These are phyloP conservation scores for Zaprionus inermis DNA, from an alignment of 1,140 invertebrate species.

Conservation along the genomic window DNA sequence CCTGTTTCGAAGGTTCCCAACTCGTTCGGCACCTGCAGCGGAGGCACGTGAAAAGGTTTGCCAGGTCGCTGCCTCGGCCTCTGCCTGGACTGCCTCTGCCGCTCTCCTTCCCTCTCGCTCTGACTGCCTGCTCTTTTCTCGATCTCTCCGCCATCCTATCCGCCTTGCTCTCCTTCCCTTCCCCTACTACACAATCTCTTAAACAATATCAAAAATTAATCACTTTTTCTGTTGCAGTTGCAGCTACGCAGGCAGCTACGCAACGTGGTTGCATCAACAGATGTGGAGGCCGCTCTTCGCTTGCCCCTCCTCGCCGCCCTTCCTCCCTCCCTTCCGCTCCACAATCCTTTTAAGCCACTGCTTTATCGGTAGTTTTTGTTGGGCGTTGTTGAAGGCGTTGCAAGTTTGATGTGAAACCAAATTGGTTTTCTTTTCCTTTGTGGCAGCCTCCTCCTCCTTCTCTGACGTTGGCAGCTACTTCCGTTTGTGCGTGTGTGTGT, in stretches of 20 bases:
- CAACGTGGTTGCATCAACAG: slow-evolving; percentile 9
- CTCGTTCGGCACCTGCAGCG: slow-evolving; percentile 63
- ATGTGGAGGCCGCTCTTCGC: slow-evolving; percentile 9
- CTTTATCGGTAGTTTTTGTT: slow-evolving; percentile 65
- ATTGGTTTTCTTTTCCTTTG: slow-evolving; percentile 67
- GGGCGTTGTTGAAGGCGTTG: slow-evolving; percentile 81
- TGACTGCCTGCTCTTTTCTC: background rate
- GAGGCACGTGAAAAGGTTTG: slow-evolving; percentile 5
- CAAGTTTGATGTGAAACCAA: slow-evolving; percentile 80
- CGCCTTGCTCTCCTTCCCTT: background rate
- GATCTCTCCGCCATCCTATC: background rate
- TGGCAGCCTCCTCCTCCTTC: slow-evolving; percentile 6
- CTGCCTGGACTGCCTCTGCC: background rate
- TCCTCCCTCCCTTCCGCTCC: background rate
- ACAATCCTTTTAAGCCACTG: slow-evolving; percentile 19
- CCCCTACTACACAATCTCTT: slow-evolving; percentile 59
- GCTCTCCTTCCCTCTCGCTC: background rate
- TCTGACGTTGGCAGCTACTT: slow-evolving; percentile 15
- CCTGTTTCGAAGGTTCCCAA: slow-evolving; percentile 61
- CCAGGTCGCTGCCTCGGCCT: slow-evolving; percentile 9
- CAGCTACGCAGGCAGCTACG: slow-evolving; percentile 49
- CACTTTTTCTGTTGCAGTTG: slow-evolving; percentile 70
- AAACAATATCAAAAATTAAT: slow-evolving; percentile 82
- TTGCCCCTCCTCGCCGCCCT: background rate
- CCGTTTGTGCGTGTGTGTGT: slow-evolving; percentile 9